phyloP scores from a whole-genome alignment of 2,797 vertebrate genomes.

The Danionella dracula region DNA sequence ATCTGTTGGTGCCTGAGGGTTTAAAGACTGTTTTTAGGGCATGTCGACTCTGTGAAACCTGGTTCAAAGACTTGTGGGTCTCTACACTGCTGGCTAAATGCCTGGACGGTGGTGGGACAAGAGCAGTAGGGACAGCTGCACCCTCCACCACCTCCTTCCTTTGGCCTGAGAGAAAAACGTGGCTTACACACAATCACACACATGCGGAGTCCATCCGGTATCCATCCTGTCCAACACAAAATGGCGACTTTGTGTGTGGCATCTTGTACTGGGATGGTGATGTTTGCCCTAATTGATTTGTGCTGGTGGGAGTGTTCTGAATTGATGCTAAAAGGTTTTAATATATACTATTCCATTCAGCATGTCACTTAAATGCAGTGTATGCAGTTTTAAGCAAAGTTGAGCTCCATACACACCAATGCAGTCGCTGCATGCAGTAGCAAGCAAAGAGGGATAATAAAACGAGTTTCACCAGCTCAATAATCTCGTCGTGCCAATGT shows the following conservation, averaged over 20 bases:
- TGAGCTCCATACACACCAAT: too few relatives aligned
- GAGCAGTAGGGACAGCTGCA: constrained; percentile 60
- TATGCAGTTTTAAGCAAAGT: too few relatives aligned
- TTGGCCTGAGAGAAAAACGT: constrained; percentile 39
- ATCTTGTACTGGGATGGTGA: not conserved
- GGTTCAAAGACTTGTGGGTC: constrained; percentile 37
- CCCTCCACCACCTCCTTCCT: constrained; percentile 41
- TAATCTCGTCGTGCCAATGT: too few relatives aligned
- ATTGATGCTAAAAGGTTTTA: too few relatives aligned
- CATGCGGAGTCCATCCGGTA: not conserved
- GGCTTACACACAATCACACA: constrained; percentile 23
- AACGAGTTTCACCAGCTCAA: too few relatives aligned
- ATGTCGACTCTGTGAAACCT: constrained; percentile 28
- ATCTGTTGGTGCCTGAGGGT: not conserved
- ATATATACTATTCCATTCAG: too few relatives aligned
- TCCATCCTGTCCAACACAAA: constrained; percentile 4
- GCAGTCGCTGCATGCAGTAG: too few relatives aligned
- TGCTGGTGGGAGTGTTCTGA: too few relatives aligned
- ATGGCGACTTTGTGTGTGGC: not conserved
- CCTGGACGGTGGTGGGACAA: constrained; percentile 48
- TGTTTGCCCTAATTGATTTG: too few relatives aligned
- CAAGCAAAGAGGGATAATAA: too few relatives aligned
- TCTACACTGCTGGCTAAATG: constrained; percentile 38
- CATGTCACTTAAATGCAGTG: too few relatives aligned
- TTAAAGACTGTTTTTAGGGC: not conserved